Base-by-base conservation (phyloP, 2,888 invertebrate genomes). In the Bellardia bayeri region DNA sequence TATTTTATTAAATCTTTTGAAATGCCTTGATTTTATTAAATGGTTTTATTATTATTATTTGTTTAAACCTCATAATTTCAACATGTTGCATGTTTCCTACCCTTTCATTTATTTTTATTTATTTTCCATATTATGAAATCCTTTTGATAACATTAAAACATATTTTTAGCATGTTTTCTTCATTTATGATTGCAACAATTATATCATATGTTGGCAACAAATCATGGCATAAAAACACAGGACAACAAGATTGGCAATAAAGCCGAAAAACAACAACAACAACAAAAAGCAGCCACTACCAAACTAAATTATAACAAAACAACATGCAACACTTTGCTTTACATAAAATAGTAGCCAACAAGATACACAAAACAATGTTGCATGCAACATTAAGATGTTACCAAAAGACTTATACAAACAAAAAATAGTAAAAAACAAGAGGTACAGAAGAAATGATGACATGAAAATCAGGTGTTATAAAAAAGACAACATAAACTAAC, bases 391-490 rank as follows among this genome's bases (percentile, higher is more conserved):
- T 82, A 63, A 75, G 68, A 68, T 56, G 64, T 58, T 76, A 64
- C 58, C 16, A 42, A 13, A 13, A 66, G 66, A 79, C 78, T 56
- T 54, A 56, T 23, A 9, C 49, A 42, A 42, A 63, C 33, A n/a
- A 63, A 45, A 37, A 37, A 0, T 1, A 3, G 33, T 4, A 37
- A 13, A 72, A 66, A 51, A 69, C 30, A 45, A 79, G 58, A 54
- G 49, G 68, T 37, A 54, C 40, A 54, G 14, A 56, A 76, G 54
- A 74, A 85, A 85, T 82, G 87, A 87, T 87, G 85, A 87, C 87
- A 87, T 87, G 82, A 69, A 87, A 87, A 87, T 87, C 87, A 87
- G 87, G 87, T 87, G 87, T 85, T 85, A 85, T 79, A 79, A 82
- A 87, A 82, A 64, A 74, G 72, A 85, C 87, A 82, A 85, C 85